Evolutionary conservation across 2,113 vertebrate genomes (phyloP), one percentile per base, ranked within the genome.

Genomic region (Corvus cornix): DNA sequence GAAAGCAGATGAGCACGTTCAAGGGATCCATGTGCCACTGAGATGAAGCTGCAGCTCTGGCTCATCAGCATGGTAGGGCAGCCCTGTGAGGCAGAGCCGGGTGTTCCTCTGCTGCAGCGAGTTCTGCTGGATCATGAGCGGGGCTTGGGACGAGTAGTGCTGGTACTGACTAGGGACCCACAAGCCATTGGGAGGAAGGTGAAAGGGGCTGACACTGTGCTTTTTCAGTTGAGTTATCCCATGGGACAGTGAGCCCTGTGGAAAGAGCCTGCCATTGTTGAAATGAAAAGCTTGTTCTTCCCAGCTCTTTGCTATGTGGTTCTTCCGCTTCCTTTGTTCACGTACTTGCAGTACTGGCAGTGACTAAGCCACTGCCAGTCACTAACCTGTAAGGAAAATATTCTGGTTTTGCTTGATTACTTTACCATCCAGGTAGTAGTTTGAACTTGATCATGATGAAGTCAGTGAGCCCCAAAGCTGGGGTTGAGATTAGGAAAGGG

Each of bases 241-340:
- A 1, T 72, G 30, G 82, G 53, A 23, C 24, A 37, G 39, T 0
- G 1, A 62, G 41, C 56, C 24, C 41, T 82, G 10, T 72, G 67
- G 12, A 39, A 63, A 56, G 56, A 64, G 31, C 26, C 27, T 30
- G 23, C 13, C 0, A 0, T 31, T 13, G 14, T 0, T 76, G 53
- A 76, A 49, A 44, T 41, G 7, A 60, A 72, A 75, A 63, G 9
- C 49, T 80, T 80, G 15, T 7, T 76, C 68, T 92, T 62, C 39
- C 21, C 18, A 82, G 39, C 28, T 59, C 43, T 85, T 89, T 39
- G 58, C 75, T 39, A 0, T 43, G 23, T 11, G 2, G 13, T 48
- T 83, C 37, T 16, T 76, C 16, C 0, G 0, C 41, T 85, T 43
- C 39, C 44, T 60, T 64, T 79, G 5, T 55, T 68, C 7, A 10